Base-by-base conservation (phyloP, 2,888 invertebrate genomes). In the Nomada ruficornis region DNA sequence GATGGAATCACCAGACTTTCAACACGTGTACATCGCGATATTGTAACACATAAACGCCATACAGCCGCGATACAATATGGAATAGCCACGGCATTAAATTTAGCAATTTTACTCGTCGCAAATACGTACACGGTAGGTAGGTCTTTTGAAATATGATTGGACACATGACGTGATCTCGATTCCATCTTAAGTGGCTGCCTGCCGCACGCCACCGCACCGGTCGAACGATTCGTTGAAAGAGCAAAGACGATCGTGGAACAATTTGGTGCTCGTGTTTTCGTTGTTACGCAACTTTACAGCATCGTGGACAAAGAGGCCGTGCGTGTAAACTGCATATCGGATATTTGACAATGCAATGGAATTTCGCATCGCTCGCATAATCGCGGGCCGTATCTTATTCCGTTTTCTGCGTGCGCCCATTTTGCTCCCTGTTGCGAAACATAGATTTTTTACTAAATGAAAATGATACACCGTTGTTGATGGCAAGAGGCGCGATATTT, bases 121-220 rank as follows among this genome's bases (percentile, higher is more conserved):
- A 68, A 73, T 47, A 42, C 50, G 52, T 72, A 26, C 11, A 20
- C 7, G 13, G 47, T 55, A 55, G 29, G 10, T 42, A 50, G 50
- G 64, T 60, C 60, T 77, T 81, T 69, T 64, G 63, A 59, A 77
- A 68, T 50, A 23, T 72, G 50, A 10, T 73, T 72, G 68, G 59
- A 9, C 18, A 26, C 59, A 74, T 79, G 47, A 77, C 77, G 60
- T 73, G 44, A 13, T 52, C 60, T 54, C 23, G 77, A 62, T 47
- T 69, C 55, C 26, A 36, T 15, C 50, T 80, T 68, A 69, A 80
- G 29, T 72, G 64, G 64, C 26, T 20, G 65, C 60, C 42, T 15
- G 29, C 47, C 26, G 68, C 50, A 63, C 55, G 62, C 62, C 13
- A 67, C 54, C 60, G 36, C 13, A 71, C 54, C 65, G 23, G 15